phyloP scores from a whole-genome alignment of 2,797 vertebrate species.

The Benthosema pterotum region DNA sequence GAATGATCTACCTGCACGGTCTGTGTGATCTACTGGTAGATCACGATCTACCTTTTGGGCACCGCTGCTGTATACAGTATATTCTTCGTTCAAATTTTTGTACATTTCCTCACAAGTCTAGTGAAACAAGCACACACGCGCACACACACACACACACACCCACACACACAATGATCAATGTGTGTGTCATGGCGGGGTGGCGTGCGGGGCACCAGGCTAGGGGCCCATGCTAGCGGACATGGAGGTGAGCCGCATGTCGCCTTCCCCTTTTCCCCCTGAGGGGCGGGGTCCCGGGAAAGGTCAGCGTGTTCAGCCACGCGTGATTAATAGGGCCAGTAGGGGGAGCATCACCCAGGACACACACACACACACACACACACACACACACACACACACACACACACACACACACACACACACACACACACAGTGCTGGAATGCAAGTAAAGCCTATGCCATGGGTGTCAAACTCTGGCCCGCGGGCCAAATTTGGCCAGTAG shows the following conservation, averaged over 20 bases:
- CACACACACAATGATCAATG: constrained; percentile 82
- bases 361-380: constrained; percentile 75
- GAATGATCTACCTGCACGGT: no score
- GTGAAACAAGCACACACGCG: not conserved
- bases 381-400: constrained; percentile 75
- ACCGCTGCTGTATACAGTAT: no score
- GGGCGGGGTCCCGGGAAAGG: constrained; percentile 80
- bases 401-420: constrained; percentile 53
- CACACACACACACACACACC: constrained; percentile 1
- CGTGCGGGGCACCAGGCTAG: constrained; percentile 46
- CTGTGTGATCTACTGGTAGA: no score
- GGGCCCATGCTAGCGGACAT: constrained; percentile 84
- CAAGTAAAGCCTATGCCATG: no score
- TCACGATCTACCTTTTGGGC: no score
- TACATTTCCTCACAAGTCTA: not conserved
- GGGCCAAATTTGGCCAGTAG: no score
- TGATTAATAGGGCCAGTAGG: constrained; percentile 91
- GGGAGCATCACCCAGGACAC: constrained; percentile 60
- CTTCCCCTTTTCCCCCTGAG: constrained; percentile 68
- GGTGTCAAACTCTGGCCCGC: no score
- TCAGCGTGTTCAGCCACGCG: constrained; percentile 81
- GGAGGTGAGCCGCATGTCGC: constrained; percentile 82
- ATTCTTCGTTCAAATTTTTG: no score
- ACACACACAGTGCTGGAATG: constrained; percentile 42
- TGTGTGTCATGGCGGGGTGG: constrained; percentile 72